Conservation (phyloP, 2,797 vertebrate genomes). For the Zonotrichia albicollis region DNA sequence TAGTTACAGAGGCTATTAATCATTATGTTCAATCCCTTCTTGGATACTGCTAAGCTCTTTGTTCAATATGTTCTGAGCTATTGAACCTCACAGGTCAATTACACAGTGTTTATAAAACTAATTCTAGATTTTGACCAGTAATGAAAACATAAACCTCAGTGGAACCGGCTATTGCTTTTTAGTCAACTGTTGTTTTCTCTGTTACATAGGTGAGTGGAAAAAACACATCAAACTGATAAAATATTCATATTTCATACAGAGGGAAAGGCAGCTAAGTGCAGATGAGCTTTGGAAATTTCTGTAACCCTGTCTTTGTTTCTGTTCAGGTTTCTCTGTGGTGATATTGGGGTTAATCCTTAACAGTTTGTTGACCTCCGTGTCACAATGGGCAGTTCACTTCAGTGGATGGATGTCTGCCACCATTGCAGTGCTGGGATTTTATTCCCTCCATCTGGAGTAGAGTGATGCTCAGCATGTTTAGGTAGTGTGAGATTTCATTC, state of each 20-base stretch:
- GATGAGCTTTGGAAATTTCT: not conserved
- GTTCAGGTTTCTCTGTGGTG: not conserved
- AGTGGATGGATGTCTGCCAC: not conserved
- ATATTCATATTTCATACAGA: not conserved
- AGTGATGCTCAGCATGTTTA: not conserved
- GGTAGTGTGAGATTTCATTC: not conserved
- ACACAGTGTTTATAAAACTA: slow-evolving; percentile 56
- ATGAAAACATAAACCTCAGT: not conserved
- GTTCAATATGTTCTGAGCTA: slow-evolving; percentile 53
- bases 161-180: slow-evolving; percentile 14
- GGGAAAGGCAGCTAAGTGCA: not conserved
- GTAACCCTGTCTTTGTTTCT: not conserved
- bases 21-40: slow-evolving; percentile 48
- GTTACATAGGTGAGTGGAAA: not conserved
- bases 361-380: not conserved
- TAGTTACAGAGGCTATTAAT: slow-evolving; percentile 45
- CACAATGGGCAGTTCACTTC: not conserved
- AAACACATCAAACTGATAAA: not conserved
- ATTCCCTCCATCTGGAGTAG: not conserved
- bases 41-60: slow-evolving; percentile 37
- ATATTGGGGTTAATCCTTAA: not conserved
- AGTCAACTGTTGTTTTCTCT: not conserved
- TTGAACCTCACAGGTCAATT: slow-evolving; percentile 58
- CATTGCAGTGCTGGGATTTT: not conserved
- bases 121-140: slow-evolving; percentile 42